phyloP scores from a whole-genome alignment of 2,113 vertebrate species.

The Poeciliopsis retropinna region DNA sequence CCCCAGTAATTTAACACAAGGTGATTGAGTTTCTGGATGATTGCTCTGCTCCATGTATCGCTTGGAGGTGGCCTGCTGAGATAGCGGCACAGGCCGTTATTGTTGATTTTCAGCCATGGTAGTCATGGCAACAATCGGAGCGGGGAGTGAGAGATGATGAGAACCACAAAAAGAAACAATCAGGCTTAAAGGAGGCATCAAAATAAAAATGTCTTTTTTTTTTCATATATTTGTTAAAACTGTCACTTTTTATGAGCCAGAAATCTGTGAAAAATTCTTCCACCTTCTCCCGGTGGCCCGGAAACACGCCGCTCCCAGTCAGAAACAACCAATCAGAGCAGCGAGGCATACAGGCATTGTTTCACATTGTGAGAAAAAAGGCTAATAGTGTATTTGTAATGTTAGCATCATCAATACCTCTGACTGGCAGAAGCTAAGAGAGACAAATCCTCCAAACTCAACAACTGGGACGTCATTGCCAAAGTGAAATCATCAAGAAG shows the following conservation, averaged over 20 bases:
- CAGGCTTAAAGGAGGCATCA: conserved; percentile 14
- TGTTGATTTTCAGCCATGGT: conserved; percentile 48
- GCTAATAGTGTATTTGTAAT: not conserved
- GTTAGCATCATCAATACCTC: not conserved
- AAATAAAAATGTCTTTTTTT: too few relatives aligned
- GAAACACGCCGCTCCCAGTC: too few relatives aligned
- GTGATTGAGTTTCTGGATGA: conserved; percentile 30
- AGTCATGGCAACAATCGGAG: conserved; percentile 5
- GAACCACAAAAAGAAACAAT: conserved; percentile 27
- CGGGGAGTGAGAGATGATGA: not conserved
- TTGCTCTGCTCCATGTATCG: conserved; percentile 2
- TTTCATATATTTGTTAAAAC: too few relatives aligned
- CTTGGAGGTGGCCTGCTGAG: conserved; percentile 13
- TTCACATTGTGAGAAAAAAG: too few relatives aligned
- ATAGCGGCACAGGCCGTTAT: conserved; percentile 34
- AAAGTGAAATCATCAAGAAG: too few relatives aligned
- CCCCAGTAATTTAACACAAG: conserved; percentile 18
- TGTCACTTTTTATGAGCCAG: too few relatives aligned
- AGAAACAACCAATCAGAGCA: too few relatives aligned
- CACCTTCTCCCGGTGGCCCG: too few relatives aligned
- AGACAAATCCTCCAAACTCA: not conserved
- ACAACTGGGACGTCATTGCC: too few relatives aligned
- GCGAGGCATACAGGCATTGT: too few relatives aligned
- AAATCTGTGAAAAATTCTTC: too few relatives aligned
- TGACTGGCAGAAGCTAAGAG: not conserved